phyloP scores from a whole-genome alignment of 2,113 vertebrate species.

The Ptychochromis oligacanthus region DNA sequence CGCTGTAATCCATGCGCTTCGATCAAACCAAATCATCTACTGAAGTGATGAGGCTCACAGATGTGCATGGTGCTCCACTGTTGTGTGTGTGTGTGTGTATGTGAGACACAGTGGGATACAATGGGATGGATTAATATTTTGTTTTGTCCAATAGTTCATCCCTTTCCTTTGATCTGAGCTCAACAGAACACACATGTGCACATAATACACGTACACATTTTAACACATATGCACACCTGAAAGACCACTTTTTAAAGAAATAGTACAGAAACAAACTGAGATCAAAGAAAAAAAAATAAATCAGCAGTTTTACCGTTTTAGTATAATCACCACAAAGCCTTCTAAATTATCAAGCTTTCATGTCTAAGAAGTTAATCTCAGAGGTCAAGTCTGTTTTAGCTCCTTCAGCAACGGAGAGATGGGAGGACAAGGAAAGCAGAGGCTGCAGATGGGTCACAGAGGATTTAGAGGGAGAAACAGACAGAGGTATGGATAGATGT shows the following conservation, averaged over 20 bases:
- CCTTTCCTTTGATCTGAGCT: constrained; percentile 37
- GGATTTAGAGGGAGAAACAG: background rate
- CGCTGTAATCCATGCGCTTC: constrained; percentile 66
- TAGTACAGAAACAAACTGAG: background rate
- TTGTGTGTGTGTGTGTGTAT: constrained; percentile 24
- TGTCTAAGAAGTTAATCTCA: constrained; percentile 76
- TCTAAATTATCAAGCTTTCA: constrained; percentile 71
- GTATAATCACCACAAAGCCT: constrained; percentile 73
- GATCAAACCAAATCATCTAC: constrained; percentile 65
- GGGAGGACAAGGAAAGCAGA: background rate
- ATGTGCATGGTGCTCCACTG: constrained; percentile 50
- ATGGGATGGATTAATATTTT: constrained; percentile 60
- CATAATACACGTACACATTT: background rate
- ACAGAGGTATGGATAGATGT: background rate
- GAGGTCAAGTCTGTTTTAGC: constrained; percentile 70
- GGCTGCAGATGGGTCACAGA: background rate
- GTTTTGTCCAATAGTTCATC: constrained; percentile 43
- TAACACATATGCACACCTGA: background rate
- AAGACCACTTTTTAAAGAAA: background rate
- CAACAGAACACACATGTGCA: background rate
- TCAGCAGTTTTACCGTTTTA: constrained; percentile 58
- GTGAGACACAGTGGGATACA: constrained; percentile 23
- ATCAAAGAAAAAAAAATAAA: constrained; percentile 45
- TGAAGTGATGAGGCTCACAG: constrained; percentile 67
- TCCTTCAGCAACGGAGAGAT: constrained; percentile 13